Evolutionary conservation across 2,797 vertebrate genomes (phyloP), one percentile per base, ranked within the genome.

Genomic region (Pseudomugil gertrudae): DNA sequence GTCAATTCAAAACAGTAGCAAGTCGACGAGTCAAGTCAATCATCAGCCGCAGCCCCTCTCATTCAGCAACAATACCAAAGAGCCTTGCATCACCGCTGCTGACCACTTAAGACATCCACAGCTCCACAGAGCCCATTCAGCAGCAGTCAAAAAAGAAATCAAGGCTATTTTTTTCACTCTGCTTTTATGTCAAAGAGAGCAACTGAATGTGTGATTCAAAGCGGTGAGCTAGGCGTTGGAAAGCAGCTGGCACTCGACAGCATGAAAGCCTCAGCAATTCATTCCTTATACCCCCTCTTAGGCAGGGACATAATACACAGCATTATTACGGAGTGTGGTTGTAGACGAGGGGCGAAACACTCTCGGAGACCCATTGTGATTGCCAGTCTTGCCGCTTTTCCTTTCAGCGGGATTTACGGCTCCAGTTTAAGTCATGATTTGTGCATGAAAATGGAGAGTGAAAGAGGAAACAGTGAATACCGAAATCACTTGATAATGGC

Each of bases 181-280:
- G 79, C 89, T 87, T 92, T 92, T 91, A 91, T 92, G 86, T 92
- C 82, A 89, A 87, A 88, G 87, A 85, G 87, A 84, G 80, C 87
- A 82, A 85, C 77, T 79, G 83, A 83, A 85, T 84, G 69, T 81
- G 77, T 87, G 87, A 92, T 89, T 90, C 74, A 74, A 85, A 84
- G 84, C 84, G 62, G 82, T 67, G 87, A 87, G 86, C 84, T 65
- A 57, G 79, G 69, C 70, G 83, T 87, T 90, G 80, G 81, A 89
- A 92, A 87, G 91, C 92, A 93, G 91, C 90, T 92, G 85, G 88
- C 90, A 86, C 86, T 93, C 80, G 66, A 89, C 81, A 54, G 78
- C 78, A 88, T 92, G 87, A 92, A 92, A 92, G 88, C 87, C 85
- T 55, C 70, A 0, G 88, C 88, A 79, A 85, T 89, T 87, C 81